A percentile compares a stretch with the other conserved stretches of the same genome.
phyloP scores from a whole-genome alignment of 1,140 invertebrate genomes.

The Drosophila sproati region DNA sequence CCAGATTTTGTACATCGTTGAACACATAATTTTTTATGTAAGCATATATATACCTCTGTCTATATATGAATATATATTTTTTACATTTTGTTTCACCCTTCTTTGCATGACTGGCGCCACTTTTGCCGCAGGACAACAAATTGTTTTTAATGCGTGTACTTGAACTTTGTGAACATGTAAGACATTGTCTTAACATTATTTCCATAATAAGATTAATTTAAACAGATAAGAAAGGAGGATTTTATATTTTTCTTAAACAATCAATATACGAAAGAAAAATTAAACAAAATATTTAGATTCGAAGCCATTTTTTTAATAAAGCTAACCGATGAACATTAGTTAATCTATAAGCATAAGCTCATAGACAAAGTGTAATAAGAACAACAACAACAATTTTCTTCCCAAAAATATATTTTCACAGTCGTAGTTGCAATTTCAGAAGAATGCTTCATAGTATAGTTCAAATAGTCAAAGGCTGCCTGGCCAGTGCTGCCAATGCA shows the following conservation, averaged over 20 bases:
- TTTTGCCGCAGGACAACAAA: slow-evolving; percentile 61
- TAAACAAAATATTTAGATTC: no score
- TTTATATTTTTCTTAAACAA: no score
- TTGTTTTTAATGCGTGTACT: slow-evolving; percentile 41
- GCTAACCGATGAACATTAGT: no score
- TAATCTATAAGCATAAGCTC: no score
- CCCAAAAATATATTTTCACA: no score
- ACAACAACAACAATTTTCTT: no score
- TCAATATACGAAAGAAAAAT: no score
- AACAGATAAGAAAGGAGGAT: no score
- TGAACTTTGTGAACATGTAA: background rate
- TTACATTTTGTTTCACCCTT: slow-evolving; percentile 11
- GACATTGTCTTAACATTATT: background rate
- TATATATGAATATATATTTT: slow-evolving; percentile 13
- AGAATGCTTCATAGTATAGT: slow-evolving; percentile 5
- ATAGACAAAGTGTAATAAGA: no score
- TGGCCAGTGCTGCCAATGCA: slow-evolving; percentile 43
- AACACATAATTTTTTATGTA: slow-evolving; percentile 65
- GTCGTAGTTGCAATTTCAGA: background rate
- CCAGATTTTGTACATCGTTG: slow-evolving; percentile 55
- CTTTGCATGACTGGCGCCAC: slow-evolving; percentile 31
- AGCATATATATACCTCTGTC: slow-evolving; percentile 17
- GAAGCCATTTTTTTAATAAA: no score
- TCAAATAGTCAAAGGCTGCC: background rate
- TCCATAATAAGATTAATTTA: background rate